phyloP scores from a whole-genome alignment of 2,888 invertebrate genomes.

The Cylloceria caligata region DNA sequence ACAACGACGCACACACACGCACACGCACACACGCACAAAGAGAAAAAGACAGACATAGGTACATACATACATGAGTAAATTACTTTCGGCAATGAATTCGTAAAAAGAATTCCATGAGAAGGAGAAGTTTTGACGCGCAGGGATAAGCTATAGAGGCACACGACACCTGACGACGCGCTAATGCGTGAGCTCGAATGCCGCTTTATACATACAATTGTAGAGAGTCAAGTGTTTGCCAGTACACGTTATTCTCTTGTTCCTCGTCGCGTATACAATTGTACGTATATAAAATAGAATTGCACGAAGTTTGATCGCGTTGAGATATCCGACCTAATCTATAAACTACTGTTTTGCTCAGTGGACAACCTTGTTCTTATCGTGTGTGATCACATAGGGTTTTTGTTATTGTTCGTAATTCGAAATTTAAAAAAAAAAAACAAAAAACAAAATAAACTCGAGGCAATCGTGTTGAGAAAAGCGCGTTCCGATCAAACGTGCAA shows the following conservation, averaged over 20 bases:
- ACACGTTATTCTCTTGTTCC: slow-evolving; percentile 41
- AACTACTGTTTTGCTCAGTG: slow-evolving; percentile 46
- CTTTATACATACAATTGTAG: slow-evolving; percentile 54
- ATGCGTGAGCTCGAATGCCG: slow-evolving; percentile 46
- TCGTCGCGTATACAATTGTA: slow-evolving; percentile 63
- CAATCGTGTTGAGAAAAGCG: slow-evolving; percentile 48
- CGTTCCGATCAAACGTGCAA: slow-evolving; percentile 30
- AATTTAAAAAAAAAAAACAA: slow-evolving; percentile 24
- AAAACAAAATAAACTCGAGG: slow-evolving; percentile 47
- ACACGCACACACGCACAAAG: slow-evolving; percentile 30
- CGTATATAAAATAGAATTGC: slow-evolving; percentile 71
- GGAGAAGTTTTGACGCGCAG: slow-evolving; percentile 22
- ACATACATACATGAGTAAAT: slow-evolving; percentile 48
- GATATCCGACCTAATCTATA: slow-evolving; percentile 54
- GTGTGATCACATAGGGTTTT: slow-evolving; percentile 39
- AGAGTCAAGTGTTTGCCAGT: slow-evolving; percentile 38
- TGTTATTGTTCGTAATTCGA: slow-evolving; percentile 42
- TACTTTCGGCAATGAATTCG: slow-evolving; percentile 62
- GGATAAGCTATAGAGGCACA: slow-evolving; percentile 36
- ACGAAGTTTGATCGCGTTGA: slow-evolving; percentile 70
- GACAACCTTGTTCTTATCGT: slow-evolving; percentile 27
- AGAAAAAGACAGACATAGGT: no score
- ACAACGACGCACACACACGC: slow-evolving; percentile 18
- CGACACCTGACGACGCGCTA: slow-evolving; percentile 19
- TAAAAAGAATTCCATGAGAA: slow-evolving; percentile 31